Conservation (phyloP, 2,888 invertebrate species). For the Dolichomitus sp. region DNA sequence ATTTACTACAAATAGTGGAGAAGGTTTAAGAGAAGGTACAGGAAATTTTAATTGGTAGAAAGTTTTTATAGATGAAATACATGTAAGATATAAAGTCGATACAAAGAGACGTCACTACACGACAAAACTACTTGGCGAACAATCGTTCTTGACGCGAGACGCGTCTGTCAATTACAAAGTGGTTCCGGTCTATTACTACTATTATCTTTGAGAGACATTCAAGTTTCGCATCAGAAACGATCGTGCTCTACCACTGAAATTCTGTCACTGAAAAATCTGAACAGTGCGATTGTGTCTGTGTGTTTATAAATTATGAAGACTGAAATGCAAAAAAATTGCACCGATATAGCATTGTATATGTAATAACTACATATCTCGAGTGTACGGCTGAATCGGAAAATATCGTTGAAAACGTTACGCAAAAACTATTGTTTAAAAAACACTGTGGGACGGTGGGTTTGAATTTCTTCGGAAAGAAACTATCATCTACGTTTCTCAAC, state of each 20-base stretch:
- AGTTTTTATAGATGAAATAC: constrained; percentile 85
- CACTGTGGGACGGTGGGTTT: constrained; percentile 37
- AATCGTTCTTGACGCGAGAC: constrained; percentile 71
- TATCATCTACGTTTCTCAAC: constrained; percentile 4
- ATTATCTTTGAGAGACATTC: constrained; percentile 34
- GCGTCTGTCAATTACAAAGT: constrained; percentile 45
- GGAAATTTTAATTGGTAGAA: constrained; percentile 79
- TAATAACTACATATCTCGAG: constrained; percentile 46
- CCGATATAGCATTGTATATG: constrained; percentile 31
- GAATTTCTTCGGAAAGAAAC: constrained; percentile 41
- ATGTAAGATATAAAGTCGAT: constrained; percentile 85
- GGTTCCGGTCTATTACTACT: not conserved
- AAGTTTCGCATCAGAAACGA: constrained; percentile 66
- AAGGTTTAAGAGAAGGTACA: constrained; percentile 33
- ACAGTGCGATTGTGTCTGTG: constrained; percentile 51
- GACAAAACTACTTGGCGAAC: constrained; percentile 79
- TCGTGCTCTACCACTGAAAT: constrained; percentile 54
- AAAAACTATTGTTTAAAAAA: constrained; percentile 45
- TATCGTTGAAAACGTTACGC: constrained; percentile 52
- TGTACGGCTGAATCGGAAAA: constrained; percentile 49
- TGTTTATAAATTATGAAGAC: constrained; percentile 41
- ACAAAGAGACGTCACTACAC: constrained; percentile 84
- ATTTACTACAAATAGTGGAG: not conserved
- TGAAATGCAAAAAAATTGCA: constrained; percentile 53
- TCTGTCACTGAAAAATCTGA: constrained; percentile 55